Conservation (phyloP, 2,888 invertebrate species). For the Euzetes globulus region DNA sequence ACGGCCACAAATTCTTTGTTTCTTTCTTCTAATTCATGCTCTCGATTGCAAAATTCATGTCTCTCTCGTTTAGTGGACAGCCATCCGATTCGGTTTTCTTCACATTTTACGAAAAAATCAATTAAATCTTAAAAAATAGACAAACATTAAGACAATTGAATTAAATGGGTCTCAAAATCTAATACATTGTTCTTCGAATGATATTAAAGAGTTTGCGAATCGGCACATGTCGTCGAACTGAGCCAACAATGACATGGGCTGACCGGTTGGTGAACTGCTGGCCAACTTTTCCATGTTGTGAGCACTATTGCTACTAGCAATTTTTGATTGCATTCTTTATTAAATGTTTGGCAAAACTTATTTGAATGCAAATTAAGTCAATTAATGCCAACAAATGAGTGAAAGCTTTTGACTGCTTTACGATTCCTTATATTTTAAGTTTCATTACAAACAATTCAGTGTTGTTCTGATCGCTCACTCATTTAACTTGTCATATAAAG, state of each 20-base stretch:
- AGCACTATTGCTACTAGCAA: not conserved
- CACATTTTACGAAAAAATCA: not conserved
- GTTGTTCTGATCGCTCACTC: no score
- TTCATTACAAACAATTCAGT: no score
- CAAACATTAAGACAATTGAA: not conserved
- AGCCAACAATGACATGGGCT: constrained; percentile 47
- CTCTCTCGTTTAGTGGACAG: not conserved
- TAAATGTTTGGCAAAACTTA: no score
- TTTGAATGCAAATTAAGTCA: no score
- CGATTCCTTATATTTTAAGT: no score
- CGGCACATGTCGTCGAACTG: constrained; percentile 50
- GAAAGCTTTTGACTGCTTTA: no score
- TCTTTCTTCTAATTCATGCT: constrained; percentile 55
- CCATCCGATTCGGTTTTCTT: constrained; percentile 17
- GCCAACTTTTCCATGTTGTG: not conserved
- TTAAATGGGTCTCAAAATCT: not conserved
- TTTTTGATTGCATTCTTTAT: no score
- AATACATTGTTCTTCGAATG: not conserved
- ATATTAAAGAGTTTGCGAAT: constrained; percentile 37
- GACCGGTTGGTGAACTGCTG: not conserved
- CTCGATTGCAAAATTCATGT: not conserved
- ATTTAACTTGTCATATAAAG: no score
- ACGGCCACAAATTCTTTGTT: constrained; percentile 69
- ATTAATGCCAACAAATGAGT: no score
- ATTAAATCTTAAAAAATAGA: not conserved